A percentile compares a stretch with the other conserved stretches of the same genome.
Evolutionary conservation across 2,888 invertebrate species (phyloP).

Genomic region (Scrobipalpa costella): DNA sequence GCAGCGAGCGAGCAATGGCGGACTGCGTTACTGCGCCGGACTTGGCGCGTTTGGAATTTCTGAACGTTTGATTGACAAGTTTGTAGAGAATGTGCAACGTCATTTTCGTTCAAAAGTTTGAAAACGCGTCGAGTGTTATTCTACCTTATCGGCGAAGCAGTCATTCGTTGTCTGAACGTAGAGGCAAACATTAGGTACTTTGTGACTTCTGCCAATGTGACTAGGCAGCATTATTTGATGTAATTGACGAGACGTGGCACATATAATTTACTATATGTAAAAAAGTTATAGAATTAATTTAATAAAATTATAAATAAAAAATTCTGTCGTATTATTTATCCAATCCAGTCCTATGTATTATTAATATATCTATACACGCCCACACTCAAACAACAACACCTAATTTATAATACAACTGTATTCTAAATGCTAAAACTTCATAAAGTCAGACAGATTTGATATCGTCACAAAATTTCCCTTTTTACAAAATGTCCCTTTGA

Average conservation of each 20-base stretch:
- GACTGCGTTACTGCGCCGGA: conserved; percentile 29
- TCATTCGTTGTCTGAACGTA: conserved; percentile 64
- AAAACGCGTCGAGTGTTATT: conserved; percentile 11
- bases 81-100: not conserved
- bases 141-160: conserved; percentile 36
- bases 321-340: conserved; percentile 53
- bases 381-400: not conserved
- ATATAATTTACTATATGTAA: conserved; percentile 78
- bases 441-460: too few species aligned
- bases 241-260: conserved; percentile 75
- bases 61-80: not conserved
- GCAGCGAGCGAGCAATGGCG: conserved; percentile 41
- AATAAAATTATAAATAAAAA: conserved; percentile 79
- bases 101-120: not conserved
- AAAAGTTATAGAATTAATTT: conserved; percentile 81
- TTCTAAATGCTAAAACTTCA: too few species aligned
- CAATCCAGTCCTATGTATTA: not conserved
- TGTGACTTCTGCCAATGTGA: conserved; percentile 68
- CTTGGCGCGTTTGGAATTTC: conserved; percentile 1
- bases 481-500: too few species aligned
- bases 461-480: too few species aligned
- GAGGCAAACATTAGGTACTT: conserved; percentile 74
- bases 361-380: not conserved
- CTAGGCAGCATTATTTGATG: conserved; percentile 74
- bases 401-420: not conserved